Conservation (phyloP, 2,888 invertebrate species). For the Chloroclysta siterata region DNA sequence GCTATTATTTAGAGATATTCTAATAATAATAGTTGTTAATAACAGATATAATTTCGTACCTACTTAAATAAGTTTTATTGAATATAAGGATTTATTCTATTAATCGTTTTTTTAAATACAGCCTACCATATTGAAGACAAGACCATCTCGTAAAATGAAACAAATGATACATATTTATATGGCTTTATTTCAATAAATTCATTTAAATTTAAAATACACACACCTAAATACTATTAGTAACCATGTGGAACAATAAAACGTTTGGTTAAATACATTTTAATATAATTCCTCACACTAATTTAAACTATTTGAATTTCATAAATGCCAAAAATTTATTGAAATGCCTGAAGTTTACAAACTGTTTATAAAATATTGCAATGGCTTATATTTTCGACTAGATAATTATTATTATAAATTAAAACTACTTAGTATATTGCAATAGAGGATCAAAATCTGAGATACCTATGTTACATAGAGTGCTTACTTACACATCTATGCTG, state of each 20-base stretch:
- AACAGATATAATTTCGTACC: slow-evolving; percentile 65
- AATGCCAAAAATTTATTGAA: slow-evolving; percentile 53
- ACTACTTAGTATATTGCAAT: slow-evolving; percentile 65
- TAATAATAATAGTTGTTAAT: slow-evolving; percentile 60
- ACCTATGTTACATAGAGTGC: slow-evolving; percentile 1
- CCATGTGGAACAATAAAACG: slow-evolving; percentile 59
- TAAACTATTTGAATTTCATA: slow-evolving; percentile 54
- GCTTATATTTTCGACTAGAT: slow-evolving; percentile 83
- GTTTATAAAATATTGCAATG: slow-evolving; percentile 80
- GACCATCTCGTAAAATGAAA: slow-evolving; percentile 6
- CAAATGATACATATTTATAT: slow-evolving; percentile 34
- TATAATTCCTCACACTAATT: slow-evolving; percentile 34
- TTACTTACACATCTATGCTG: slow-evolving; percentile 8
- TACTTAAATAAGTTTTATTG: slow-evolving; percentile 59
- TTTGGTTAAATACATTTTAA: slow-evolving; percentile 45
- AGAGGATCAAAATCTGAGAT: slow-evolving; percentile 23
- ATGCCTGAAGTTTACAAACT: slow-evolving; percentile 54
- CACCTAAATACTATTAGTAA: slow-evolving; percentile 66
- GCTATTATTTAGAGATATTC: slow-evolving; percentile 67
- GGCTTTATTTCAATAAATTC: slow-evolving; percentile 63
- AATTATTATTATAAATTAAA: slow-evolving; percentile 75
- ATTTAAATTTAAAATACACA: slow-evolving; percentile 49
- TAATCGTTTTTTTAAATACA: slow-evolving; percentile 37
- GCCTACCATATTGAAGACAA: not conserved
- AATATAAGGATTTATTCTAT: slow-evolving; percentile 68